phyloP scores from a whole-genome alignment of 2,113 vertebrate species.

The Bujurquina vittata region DNA sequence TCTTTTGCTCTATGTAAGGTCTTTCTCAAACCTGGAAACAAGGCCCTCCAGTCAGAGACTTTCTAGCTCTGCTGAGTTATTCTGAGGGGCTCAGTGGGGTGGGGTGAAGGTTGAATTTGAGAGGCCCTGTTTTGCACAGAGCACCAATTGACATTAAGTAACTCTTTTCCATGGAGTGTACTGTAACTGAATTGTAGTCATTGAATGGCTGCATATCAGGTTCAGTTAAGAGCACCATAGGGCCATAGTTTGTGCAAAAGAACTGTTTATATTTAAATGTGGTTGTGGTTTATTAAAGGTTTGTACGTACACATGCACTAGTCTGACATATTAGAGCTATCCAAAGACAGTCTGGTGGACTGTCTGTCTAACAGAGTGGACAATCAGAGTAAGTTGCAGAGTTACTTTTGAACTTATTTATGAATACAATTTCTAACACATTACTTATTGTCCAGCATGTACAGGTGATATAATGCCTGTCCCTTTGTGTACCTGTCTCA shows the following conservation, averaged over 20 bases:
- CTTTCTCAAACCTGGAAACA: slow-evolving; percentile 53
- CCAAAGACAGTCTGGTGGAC: background rate
- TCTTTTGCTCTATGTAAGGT: slow-evolving; percentile 38
- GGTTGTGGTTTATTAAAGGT: too few species aligned
- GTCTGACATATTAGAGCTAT: background rate
- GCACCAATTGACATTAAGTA: slow-evolving; percentile 53
- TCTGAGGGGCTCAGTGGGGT: slow-evolving; percentile 49
- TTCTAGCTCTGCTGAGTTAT: slow-evolving; percentile 60
- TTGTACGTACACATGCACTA: too few species aligned
- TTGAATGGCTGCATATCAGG: background rate
- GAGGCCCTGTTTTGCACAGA: slow-evolving; percentile 48
- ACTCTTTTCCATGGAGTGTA: slow-evolving; percentile 11
- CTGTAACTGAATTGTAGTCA: slow-evolving; percentile 45
- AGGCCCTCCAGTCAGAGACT: slow-evolving; percentile 54
- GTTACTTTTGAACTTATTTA: background rate
- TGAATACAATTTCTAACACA: background rate
- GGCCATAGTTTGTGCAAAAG: background rate
- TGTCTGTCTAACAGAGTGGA: too few species aligned
- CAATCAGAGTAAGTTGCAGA: background rate
- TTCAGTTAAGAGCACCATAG: slow-evolving; percentile 3
- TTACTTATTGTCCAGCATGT: background rate
- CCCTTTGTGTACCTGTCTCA: background rate
- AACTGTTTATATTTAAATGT: too few species aligned
- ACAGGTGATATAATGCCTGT: background rate
- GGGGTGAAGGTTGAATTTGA: slow-evolving; percentile 60